Base-by-base conservation (phyloP, 2,113 vertebrate genomes). In the Halcyon senegalensis region DNA sequence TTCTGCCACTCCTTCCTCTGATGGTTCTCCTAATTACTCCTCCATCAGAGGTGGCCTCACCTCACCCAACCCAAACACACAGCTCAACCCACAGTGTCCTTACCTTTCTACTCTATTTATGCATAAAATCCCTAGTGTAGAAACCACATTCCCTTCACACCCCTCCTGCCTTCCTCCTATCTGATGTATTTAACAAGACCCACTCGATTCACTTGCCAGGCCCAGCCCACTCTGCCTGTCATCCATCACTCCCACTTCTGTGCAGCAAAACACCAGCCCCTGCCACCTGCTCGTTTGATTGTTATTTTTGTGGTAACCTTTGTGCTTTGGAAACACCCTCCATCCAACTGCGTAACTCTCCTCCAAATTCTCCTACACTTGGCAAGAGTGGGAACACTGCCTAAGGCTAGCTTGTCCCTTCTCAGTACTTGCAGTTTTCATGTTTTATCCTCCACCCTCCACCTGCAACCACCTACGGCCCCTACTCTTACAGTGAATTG, bases 271-370 rank as follows among this genome's bases (percentile, higher is more conserved):
- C 82, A 95, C 15, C 44, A 87, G 58, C 50, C 24, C 31, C 44
- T 87, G 56, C 66, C 77, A 92, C 66, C 87, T 70, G 87, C 70
- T 93, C 68, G 60, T 62, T 79, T 96, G 66, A 72, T 76, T 91
- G 88, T 93, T 87, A 84, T 73, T 92, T 92, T 85, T 87, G 69
- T 85, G 89, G 77, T 91, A 89, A 73, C 20, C 30, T 66, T 37
- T 58, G 35, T 93, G 87, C 39, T 90, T 94, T 96, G 82, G 85
- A 87, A 96, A 94, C 74, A 74, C 13, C 31, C 73, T 90, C 64
- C 50, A 55, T 20, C 56, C 16, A 85, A 83, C 51, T 74, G 24
- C 73, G 90, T 41, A 94, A 93, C 27, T 24, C 63, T 84, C 84
- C 76, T 90, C 64, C 60, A 87, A 78, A 67, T 20, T 46, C 24